Base-by-base conservation (phyloP, 1,140 invertebrate genomes). In the Cherax quadricarinatus region DNA sequence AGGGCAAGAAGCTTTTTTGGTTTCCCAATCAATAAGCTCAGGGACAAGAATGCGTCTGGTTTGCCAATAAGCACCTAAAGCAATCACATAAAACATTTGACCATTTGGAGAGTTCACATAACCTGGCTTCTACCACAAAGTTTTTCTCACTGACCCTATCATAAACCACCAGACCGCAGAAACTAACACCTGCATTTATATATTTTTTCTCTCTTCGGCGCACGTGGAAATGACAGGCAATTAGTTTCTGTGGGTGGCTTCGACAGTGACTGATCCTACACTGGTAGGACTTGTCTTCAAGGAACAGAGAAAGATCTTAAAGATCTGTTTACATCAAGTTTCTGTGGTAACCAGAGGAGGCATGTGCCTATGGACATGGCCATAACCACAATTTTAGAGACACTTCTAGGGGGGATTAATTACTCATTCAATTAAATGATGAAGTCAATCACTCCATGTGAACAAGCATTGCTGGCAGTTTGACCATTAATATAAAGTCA, bases 31-130 rank as follows among this genome's bases (percentile, higher is more conserved):
- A 75, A 83, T 80, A 88, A 88, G 86, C 86, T 88, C n/a, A 80
- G 75, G 86, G 86, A 81, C 80, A 75, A 83, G 66, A 89, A 89
- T 79, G 75, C 62, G 30, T 82, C 81, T 70, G 79, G 88, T 82
- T 89, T 66, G 88, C 88, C 80, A 82, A 89, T 89, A 89, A 89
- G 88, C 88, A 89, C 88, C 88, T 89, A 89, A 89, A 89, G 88
- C 88, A 51, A 53, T 89, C 81, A 89, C 73, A 80, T 79, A 60
- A 80, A 89, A 83, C 24, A 82, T 73, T 30, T 82, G 48, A 84
- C 75, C 62, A 41, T 49, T 75, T 89, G 49, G 4, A 9, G 51
- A 18, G 73, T 79, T 62, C 16, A 24, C 3, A n/a, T 83, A 18
- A 18, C 24, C 81, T 83, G 18, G 12, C 18, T 24, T 48, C n/a